Percentiles rank a stretch among this genome's conserved stretches.
phyloP scores from a whole-genome alignment of 2,888 invertebrate genomes.

The Pantelozetes paolii region DNA sequence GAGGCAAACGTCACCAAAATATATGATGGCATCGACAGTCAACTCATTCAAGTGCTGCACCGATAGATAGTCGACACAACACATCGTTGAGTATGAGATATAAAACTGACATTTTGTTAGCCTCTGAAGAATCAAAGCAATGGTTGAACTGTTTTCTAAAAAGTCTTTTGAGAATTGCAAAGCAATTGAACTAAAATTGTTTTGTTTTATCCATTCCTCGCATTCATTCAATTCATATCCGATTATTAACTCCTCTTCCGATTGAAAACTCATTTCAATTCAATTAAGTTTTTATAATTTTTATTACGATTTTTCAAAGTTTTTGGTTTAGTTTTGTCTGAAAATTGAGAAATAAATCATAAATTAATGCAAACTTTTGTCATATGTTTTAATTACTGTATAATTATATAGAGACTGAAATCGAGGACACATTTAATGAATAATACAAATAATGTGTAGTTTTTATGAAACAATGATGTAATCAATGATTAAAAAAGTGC shows the following conservation, averaged over 20 bases:
- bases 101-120: slow-evolving; percentile 3
- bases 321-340: background rate
- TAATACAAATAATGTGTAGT: too few species aligned
- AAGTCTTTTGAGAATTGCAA: slow-evolving; percentile 30
- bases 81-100: slow-evolving; percentile 26
- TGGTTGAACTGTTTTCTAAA: slow-evolving; percentile 22
- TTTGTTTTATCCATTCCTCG: slow-evolving; percentile 39
- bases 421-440: background rate
- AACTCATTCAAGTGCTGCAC: slow-evolving; percentile 24
- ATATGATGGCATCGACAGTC: slow-evolving; percentile 38
- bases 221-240: slow-evolving; percentile 38
- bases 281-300: background rate
- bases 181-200: slow-evolving; percentile 15
- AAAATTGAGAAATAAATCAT: too few species aligned
- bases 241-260: background rate
- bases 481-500: too few species aligned
- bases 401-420: background rate
- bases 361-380: too few species aligned
- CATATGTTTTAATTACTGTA: too few species aligned
- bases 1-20: slow-evolving; percentile 41
- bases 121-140: slow-evolving; percentile 19
- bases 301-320: too few species aligned
- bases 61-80: slow-evolving; percentile 40
- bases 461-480: too few species aligned
- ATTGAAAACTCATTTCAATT: background rate